phyloP scores from a whole-genome alignment of 2,888 invertebrate genomes.

The Sycophila texana region DNA sequence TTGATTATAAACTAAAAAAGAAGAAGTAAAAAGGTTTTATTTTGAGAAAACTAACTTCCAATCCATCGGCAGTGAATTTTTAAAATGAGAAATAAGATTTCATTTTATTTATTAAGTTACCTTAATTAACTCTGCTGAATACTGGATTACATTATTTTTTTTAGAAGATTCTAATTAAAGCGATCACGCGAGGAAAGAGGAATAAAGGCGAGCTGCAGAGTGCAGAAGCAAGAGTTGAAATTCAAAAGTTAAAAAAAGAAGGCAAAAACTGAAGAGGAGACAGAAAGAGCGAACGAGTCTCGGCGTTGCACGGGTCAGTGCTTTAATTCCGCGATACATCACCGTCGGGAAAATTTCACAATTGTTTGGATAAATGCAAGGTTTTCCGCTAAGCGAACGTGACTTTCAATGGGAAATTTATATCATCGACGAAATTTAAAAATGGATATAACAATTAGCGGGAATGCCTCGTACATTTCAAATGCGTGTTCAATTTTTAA shows the following conservation, averaged over 20 bases:
- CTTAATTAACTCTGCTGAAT: too few species aligned
- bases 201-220: too few species aligned
- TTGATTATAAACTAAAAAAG: too few species aligned
- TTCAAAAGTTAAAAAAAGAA: background rate
- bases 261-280: background rate
- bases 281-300: constrained; percentile 9
- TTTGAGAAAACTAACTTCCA: too few species aligned
- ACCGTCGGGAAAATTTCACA: constrained; percentile 30
- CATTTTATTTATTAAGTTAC: too few species aligned
- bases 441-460: constrained; percentile 5
- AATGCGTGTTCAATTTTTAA: background rate
- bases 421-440: constrained; percentile 23
- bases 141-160: too few species aligned
- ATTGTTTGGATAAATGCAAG: constrained; percentile 41
- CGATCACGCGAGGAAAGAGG: too few species aligned
- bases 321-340: constrained; percentile 43
- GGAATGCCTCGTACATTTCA: background rate
- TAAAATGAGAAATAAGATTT: too few species aligned
- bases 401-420: constrained; percentile 28
- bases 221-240: background rate
- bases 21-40: too few species aligned
- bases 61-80: too few species aligned
- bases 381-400: constrained; percentile 22
- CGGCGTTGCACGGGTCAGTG: constrained; percentile 36
- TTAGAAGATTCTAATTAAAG: too few species aligned